Evolutionary conservation across 2,797 vertebrate genomes (phyloP).

Genomic region (Mycteria americana): DNA sequence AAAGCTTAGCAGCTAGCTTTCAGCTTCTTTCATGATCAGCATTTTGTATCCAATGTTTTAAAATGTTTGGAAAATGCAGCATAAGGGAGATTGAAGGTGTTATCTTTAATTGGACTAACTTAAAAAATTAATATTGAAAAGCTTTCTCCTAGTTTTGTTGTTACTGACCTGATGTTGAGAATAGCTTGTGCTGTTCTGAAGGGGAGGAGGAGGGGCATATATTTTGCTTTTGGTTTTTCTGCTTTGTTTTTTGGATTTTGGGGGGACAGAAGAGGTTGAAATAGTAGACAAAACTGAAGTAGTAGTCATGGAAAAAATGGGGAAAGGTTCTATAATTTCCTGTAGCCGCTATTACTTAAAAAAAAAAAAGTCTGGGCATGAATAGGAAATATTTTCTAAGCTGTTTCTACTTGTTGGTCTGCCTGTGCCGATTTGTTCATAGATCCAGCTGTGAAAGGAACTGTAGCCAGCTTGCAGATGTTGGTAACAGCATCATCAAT

Average conservation of each 20-base stretch:
- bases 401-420: not conserved
- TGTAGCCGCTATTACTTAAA: not conserved
- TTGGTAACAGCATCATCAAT: not conserved
- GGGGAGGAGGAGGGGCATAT: not conserved
- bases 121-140: constrained; percentile 70
- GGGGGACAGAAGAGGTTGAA: not conserved
- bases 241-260: not conserved
- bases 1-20: constrained; percentile 50
- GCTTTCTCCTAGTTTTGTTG: constrained; percentile 37
- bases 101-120: constrained; percentile 68
- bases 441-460: not conserved
- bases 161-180: constrained; percentile 37
- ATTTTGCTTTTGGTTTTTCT: not conserved
- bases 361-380: not conserved
- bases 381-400: not conserved
- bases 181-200: not conserved
- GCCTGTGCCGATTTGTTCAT: not conserved
- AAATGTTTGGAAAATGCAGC: constrained; percentile 67
- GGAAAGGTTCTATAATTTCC: not conserved
- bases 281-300: not conserved
- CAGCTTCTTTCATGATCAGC: constrained; percentile 57
- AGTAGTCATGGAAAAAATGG: not conserved
- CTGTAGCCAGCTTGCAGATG: not conserved
- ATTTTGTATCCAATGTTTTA: constrained; percentile 60
- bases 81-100: constrained; percentile 66